Base-by-base conservation (phyloP, 1,140 invertebrate species). In the Drosophila ohnishii region DNA sequence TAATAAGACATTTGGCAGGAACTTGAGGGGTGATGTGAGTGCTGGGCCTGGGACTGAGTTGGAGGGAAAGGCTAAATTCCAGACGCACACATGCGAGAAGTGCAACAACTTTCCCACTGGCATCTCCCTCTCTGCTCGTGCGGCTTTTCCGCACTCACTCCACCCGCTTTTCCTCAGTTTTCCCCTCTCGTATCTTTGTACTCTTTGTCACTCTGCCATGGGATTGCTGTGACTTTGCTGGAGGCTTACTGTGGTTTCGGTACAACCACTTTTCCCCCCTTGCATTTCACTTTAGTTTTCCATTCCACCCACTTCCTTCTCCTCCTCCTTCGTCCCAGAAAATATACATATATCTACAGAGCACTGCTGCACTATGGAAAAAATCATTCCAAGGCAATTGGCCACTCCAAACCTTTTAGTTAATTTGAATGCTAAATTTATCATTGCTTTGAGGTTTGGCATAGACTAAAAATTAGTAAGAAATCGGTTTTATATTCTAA, bases 81-180 rank as follows among this genome's bases (percentile, higher is more conserved):
- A 42, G 22, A 35, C 28, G 65, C 65, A 69, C 61, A 69, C 65
- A 69, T 51, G 65, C 65, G 61, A 66, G 37, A 67, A 67, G 45
- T 69, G 65, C 65, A 69, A 65, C 60, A 67, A 67, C 65, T 67
- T 65, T 44, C 25, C 25, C 5, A 14, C 59, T 42, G 64, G 64
- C 64, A 64, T 67, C 35, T 44, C 13, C 9, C 28, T n/a, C 30
- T 14, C 30, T 25, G 22, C 32, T 51, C 11, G 10, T 30, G 4
- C 25, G 14, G 42, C 30, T 59, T 59, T 59, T 32, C 42, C 40
- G 10, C 16, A 47, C 58, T 10, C 44, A 14, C 42, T n/a, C 13
- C 11, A 32, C 28, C 19, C 19, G 19, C 25, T 8, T 35, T 60
- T 48, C 44, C 59, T n/a, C 13, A 0, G 16, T 13, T 62, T 64